Evolutionary conservation across 2,113 vertebrate species (phyloP).

Genomic region (Emydocephalus ijimae): DNA sequence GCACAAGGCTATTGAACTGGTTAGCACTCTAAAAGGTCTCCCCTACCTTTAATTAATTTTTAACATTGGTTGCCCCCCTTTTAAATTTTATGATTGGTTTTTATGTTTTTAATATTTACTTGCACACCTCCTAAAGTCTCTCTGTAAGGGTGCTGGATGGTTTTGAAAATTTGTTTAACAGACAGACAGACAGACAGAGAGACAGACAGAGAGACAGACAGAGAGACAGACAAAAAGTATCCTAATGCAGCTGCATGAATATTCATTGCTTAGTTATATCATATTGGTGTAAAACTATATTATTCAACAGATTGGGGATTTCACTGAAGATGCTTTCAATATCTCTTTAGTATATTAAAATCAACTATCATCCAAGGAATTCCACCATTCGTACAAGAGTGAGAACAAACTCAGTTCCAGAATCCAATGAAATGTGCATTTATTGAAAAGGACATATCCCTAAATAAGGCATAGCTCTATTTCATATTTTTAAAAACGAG

Average conservation of each 20-base stretch:
- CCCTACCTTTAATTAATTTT: too few species aligned
- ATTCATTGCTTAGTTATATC: background rate
- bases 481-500: background rate
- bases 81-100: too few species aligned
- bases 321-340: background rate
- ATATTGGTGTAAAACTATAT: background rate
- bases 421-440: constrained; percentile 11
- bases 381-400: background rate
- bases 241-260: background rate
- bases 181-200: too few species aligned
- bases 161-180: too few species aligned
- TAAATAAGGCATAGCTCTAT: background rate
- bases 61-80: too few species aligned
- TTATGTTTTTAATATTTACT: too few species aligned
- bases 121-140: too few species aligned
- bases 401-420: constrained; percentile 4
- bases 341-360: background rate
- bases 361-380: background rate
- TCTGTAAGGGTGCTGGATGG: too few species aligned
- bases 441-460: background rate
- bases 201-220: too few species aligned
- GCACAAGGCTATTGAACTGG: too few species aligned
- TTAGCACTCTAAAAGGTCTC: too few species aligned
- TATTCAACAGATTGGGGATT: background rate
- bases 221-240: background rate